A percentile compares a stretch with the other conserved stretches of the same genome.
phyloP scores from a whole-genome alignment of 2,888 invertebrate species.

The Drosophila maculinotata region DNA sequence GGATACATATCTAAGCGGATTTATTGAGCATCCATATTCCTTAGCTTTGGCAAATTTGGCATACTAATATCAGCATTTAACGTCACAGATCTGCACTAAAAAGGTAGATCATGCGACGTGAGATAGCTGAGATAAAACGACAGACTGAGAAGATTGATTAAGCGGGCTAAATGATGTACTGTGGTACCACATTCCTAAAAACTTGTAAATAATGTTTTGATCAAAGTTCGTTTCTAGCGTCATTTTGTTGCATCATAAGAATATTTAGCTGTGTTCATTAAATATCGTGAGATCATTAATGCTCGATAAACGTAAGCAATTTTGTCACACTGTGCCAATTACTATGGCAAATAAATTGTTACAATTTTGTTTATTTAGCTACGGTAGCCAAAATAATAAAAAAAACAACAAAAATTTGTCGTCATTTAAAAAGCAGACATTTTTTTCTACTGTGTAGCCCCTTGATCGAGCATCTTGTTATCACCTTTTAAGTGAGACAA shows the following conservation, averaged over 20 bases:
- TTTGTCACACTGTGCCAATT: slow-evolving; percentile 57
- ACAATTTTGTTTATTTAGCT: slow-evolving; percentile 59
- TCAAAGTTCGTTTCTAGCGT: neutral
- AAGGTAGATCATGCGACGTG: slow-evolving; percentile 39
- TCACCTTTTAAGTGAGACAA: slow-evolving; percentile 80
- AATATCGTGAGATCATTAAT: slow-evolving; percentile 44
- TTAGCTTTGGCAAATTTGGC: slow-evolving; percentile 27
- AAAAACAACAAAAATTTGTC: slow-evolving; percentile 21
- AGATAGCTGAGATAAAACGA: slow-evolving; percentile 6
- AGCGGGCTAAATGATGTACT: slow-evolving; percentile 12
- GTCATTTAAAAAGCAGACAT: slow-evolving; percentile 17
- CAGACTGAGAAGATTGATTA: slow-evolving; percentile 15
- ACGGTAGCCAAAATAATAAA: slow-evolving; percentile 28
- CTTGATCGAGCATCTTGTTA: slow-evolving; percentile 70
- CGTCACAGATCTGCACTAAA: slow-evolving; percentile 36
- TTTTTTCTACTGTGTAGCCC: slow-evolving; percentile 22
- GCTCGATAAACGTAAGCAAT: slow-evolving; percentile 9
- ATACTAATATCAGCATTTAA: slow-evolving; percentile 57
- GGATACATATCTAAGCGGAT: too few relatives aligned
- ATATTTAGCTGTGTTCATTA: slow-evolving; percentile 14
- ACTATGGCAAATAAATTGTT: slow-evolving; percentile 51
- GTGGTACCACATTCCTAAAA: slow-evolving; percentile 4
- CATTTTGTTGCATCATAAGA: slow-evolving; percentile 14
- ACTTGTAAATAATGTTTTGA: neutral
- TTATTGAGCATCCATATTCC: too few relatives aligned